Evolutionary conservation across 2,113 vertebrate species (phyloP), one percentile per base, ranked within the genome.

Genomic region (Entelurus aequoreus): DNA sequence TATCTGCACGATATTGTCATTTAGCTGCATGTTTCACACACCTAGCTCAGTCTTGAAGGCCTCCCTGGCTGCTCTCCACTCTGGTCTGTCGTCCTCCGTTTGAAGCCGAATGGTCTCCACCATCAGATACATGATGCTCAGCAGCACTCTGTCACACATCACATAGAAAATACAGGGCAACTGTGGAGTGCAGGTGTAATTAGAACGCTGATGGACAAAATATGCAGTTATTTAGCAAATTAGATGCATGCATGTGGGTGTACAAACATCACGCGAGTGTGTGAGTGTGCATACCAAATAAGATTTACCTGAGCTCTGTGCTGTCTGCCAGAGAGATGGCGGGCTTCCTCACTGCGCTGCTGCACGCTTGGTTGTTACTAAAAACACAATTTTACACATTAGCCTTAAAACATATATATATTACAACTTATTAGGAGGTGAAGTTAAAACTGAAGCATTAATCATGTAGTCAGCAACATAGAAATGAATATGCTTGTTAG

Each of bases 301-400:
- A 4, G 21, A 10, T 78, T 90, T 84, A 98, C 97, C 96, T 92
- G 91, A 99, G 94, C 75, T 98, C 95, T 0, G 94, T 97, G 92
- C 97, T 99, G 78, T 99, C 96, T 0, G 95, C 95, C 2, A 99
- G 90, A 8, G 97, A 99, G 79, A 98, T 93, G 66, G 97, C 95
- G 0, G 96, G 96, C 59, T 98, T 98, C 85, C 95, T 86, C 65
- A 95, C 86, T 1, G 96, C 93, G 0, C 91, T 96, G 89, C 94
- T 94, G 80, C 94, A 95, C 0, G 95, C 93, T 82, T 98, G 95
- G 83, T 87, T 98, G 89, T 98, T 97, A 80, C 96, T 99, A 65
- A 16, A 40, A 13, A 70, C 13, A 62, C 28, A 72, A 16, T 37
- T 37, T 54, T 54, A 7, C 35, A n/a, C 5, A 9, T 14, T 8